Evolutionary conservation across 2,888 invertebrate genomes (phyloP).

Genomic region (Megaustenia siamemsis): DNA sequence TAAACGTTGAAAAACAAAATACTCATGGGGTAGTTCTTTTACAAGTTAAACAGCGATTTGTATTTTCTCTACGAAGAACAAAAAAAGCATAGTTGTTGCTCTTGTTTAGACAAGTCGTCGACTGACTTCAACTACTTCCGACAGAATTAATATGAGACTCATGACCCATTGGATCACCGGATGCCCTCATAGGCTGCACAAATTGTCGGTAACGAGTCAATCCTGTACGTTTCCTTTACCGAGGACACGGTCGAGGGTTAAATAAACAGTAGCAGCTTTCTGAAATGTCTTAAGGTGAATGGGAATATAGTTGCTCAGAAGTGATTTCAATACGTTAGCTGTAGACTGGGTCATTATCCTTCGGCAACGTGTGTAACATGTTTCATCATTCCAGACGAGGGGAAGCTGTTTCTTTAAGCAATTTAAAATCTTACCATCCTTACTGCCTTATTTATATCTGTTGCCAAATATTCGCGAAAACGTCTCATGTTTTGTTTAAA

Average conservation of each 20-base stretch:
- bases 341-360: too few relatives aligned
- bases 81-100: neutral
- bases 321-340: too few relatives aligned
- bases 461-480: too few relatives aligned
- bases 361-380: too few relatives aligned
- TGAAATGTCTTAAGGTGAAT: too few relatives aligned
- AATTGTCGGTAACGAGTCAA: conserved; percentile 3
- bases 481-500: too few relatives aligned
- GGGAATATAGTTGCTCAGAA: too few relatives aligned
- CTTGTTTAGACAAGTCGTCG: conserved; percentile 1
- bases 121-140: neutral
- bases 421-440: too few relatives aligned
- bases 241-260: conserved; percentile 1
- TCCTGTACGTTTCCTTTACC: neutral
- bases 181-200: neutral
- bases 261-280: neutral
- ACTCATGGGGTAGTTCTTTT: neutral
- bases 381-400: too few relatives aligned
- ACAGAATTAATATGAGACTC: neutral
- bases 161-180: neutral
- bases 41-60: neutral
- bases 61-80: conserved; percentile 1
- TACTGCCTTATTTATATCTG: too few relatives aligned
- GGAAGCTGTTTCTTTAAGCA: too few relatives aligned
- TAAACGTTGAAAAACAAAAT: neutral